Evolutionary conservation across 2,888 invertebrate species (phyloP), one percentile per base, ranked within the genome.

Genomic region (Eupithecia vulgata): DNA sequence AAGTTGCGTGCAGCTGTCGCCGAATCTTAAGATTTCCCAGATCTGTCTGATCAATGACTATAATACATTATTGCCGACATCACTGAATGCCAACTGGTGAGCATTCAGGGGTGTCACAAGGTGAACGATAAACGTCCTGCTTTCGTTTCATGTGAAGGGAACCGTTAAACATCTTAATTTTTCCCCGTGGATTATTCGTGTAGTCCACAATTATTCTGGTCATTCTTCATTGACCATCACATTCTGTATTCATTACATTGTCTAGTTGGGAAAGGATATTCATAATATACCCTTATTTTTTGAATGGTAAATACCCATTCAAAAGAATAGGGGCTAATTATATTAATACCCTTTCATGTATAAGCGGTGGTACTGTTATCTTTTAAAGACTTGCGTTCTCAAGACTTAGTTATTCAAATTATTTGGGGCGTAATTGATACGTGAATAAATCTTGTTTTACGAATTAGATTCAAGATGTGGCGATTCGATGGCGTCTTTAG

Each of bases 11-110:
- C 30, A 30, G 30, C 30, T 30, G 30, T 30, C 30, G 30, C 30
- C 30, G 30, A 30, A 30, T 30, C 70, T 52, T 76, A 74, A 75
- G 67, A 73, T 59, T 74, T 40, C 61, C 68, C 75, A 77, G 73
- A 70, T 17, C 62, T 72, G 21, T 48, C 45, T 67, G 71, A 73
- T 68, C 59, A 70, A 62, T 65, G 61, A 75, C 68, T 37, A 67
- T 66, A 72, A 69, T 30, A 67, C 45, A 71, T 73, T 70, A 65
- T 52, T 65, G 45, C 37, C 37, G 52, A 25, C 25, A 25, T 70
- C 57, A 37, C 7, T n/a, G 34, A 64, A 37, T 37, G 64, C 10
- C n/a, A 35, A 37, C 62, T 64, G 34, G n/a, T n/a, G n/a, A n/a
- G n/a, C n/a, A n/a, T n/a, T n/a, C n/a, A n/a, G n/a, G n/a, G n/a